Evolutionary conservation across 2,888 invertebrate genomes (phyloP).

Genomic region (Drosophila limbata): DNA sequence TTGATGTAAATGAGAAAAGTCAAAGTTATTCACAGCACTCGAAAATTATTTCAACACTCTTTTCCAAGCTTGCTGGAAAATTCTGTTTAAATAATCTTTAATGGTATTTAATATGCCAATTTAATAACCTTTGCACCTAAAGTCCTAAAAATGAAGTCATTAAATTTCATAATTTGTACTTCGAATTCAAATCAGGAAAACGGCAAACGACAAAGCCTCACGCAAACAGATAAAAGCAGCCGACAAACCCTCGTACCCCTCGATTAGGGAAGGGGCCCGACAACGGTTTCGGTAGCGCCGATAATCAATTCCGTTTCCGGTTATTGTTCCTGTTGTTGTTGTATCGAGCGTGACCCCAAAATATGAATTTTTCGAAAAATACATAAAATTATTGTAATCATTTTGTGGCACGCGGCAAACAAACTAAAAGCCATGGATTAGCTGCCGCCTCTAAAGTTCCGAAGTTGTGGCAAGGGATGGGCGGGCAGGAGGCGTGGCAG

Average conservation of each 20-base stretch:
- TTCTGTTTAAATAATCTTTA: not conserved
- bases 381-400: conserved; percentile 72
- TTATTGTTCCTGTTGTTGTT: conserved; percentile 21
- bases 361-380: conserved; percentile 55
- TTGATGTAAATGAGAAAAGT: conserved; percentile 1
- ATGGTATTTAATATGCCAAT: not conserved
- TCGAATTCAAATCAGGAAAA: conserved; percentile 66
- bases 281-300: conserved; percentile 45
- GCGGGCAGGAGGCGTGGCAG: conserved; percentile 25
- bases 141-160: conserved; percentile 64
- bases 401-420: conserved; percentile 40
- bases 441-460: conserved; percentile 8
- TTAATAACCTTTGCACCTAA: conserved; percentile 1
- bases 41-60: not conserved
- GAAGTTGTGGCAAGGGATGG: not conserved
- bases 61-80: not conserved
- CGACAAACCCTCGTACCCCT: conserved; percentile 29
- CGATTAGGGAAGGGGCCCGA: not conserved
- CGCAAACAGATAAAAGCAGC: conserved; percentile 69
- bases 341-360: conserved; percentile 69
- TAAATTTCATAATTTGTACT: conserved; percentile 59
- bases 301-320: conserved; percentile 80
- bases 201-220: conserved; percentile 66
- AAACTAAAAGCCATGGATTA: conserved; percentile 32
- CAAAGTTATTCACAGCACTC: not conserved